phyloP scores from a whole-genome alignment of 53 echinoderm and acorn worm species.

The Zoroaster sp. region DNA sequence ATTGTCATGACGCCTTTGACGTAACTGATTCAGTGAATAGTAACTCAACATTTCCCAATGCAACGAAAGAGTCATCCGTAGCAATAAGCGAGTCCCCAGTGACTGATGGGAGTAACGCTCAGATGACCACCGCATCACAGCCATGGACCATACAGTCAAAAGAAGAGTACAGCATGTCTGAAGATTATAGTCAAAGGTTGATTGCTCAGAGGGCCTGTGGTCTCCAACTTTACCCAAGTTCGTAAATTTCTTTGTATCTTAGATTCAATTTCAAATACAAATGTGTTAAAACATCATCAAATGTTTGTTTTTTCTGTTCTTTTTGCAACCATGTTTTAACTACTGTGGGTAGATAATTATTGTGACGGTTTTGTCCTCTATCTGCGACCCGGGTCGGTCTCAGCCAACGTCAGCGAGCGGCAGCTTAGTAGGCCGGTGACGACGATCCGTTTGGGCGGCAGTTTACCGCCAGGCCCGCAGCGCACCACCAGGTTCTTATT shows the following conservation, averaged over 20 bases:
- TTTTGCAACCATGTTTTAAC: no score
- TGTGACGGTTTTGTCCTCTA: no score
- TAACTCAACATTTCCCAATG: background rate
- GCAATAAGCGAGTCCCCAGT: background rate
- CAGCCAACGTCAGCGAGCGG: no score
- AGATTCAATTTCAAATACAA: no score
- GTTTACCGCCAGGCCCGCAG: no score
- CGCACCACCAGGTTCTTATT: no score
- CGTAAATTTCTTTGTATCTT: background rate
- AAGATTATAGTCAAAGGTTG: background rate
- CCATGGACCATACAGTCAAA: background rate
- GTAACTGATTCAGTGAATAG: background rate
- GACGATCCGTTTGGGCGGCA: no score
- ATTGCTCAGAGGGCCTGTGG: conserved; percentile 33
- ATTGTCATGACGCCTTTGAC: background rate
- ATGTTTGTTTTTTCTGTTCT: no score
- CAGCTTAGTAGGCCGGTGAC: no score
- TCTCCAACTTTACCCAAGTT: conserved; percentile 49
- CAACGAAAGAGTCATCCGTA: background rate
- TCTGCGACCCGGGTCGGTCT: no score
- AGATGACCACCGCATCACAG: background rate
- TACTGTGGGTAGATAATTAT: no score
- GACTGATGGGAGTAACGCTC: background rate
- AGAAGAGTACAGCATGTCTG: background rate
- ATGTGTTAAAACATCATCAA: no score